Evolutionary conservation across 2,113 vertebrate species (phyloP).

Genomic region (Passer domesticus): DNA sequence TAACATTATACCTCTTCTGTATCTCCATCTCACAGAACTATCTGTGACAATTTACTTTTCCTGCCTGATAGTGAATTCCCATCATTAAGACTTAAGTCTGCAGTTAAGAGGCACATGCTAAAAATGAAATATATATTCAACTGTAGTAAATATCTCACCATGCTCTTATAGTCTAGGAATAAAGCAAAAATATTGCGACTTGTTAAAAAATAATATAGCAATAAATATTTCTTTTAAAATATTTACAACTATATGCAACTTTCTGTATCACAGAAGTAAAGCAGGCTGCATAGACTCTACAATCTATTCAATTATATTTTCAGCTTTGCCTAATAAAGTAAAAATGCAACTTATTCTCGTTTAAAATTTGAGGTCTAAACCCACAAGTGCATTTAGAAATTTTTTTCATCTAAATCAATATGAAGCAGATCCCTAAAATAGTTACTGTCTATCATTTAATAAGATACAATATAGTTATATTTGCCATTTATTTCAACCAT

Average conservation of each 20-base stretch:
- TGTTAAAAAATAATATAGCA: background rate
- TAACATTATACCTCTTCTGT: background rate
- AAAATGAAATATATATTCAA: conserved; percentile 3
- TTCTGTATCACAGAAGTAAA: background rate
- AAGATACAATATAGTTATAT: background rate
- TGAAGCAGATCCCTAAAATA: background rate
- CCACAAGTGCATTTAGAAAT: background rate
- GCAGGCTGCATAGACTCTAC: background rate
- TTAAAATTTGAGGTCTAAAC: background rate
- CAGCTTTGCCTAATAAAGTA: background rate
- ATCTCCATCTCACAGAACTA: background rate
- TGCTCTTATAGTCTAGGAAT: background rate
- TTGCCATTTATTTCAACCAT: background rate
- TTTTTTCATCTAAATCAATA: background rate
- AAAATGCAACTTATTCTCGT: background rate
- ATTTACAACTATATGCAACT: background rate
- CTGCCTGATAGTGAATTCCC: background rate
- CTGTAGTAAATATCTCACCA: background rate
- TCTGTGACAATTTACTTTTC: background rate
- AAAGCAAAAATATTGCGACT: background rate
- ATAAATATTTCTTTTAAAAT: conserved; percentile 12
- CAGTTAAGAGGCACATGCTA: background rate
- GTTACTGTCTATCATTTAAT: background rate
- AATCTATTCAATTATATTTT: background rate
- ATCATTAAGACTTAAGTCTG: background rate